Conservation (phyloP, 2,888 invertebrate species). For the Ectemnius lituratus region DNA sequence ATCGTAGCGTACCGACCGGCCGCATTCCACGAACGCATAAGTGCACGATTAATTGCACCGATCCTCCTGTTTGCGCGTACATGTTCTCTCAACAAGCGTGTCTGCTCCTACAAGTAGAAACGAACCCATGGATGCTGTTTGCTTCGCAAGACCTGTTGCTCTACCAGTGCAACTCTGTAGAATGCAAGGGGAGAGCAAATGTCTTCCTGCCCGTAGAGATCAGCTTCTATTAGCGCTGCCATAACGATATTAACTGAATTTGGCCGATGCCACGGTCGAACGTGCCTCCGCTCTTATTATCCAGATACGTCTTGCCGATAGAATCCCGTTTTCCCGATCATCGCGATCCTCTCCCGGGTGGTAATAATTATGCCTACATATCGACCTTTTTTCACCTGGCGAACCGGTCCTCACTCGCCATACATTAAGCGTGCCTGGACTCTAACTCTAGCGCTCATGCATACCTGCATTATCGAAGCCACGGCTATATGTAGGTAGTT, state of each 20-base stretch:
- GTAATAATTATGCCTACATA: slow-evolving; percentile 52
- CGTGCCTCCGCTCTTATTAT: slow-evolving; percentile 39
- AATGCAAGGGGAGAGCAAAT: neutral
- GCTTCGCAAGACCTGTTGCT: too few relatives aligned
- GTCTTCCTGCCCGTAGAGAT: slow-evolving; percentile 11
- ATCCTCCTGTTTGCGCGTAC: slow-evolving; percentile 2
- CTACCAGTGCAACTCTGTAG: neutral
- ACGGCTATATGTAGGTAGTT: neutral
- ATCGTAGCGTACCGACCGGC: slow-evolving; percentile 37
- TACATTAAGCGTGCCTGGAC: slow-evolving; percentile 10
- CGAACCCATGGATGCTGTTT: too few relatives aligned
- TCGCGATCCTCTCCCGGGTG: slow-evolving; percentile 23
- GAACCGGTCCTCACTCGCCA: slow-evolving; percentile 46
- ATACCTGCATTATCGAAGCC: too few relatives aligned
- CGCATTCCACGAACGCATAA: slow-evolving; percentile 48
- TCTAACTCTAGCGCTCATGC: too few relatives aligned
- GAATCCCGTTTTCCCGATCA: slow-evolving; percentile 12
- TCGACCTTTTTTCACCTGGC: slow-evolving; percentile 36
- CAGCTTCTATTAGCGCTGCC: slow-evolving; percentile 36
- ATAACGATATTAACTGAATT: slow-evolving; percentile 39
- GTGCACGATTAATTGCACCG: slow-evolving; percentile 49
- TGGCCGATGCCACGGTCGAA: slow-evolving; percentile 13
- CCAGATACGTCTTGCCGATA: slow-evolving; percentile 12
- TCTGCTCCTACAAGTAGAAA: too few relatives aligned
- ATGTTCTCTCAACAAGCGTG: neutral